These are phyloP conservation scores for Drosophila willistoni DNA, from an alignment of 1,140 invertebrate species.

Conservation along the genomic window DNA sequence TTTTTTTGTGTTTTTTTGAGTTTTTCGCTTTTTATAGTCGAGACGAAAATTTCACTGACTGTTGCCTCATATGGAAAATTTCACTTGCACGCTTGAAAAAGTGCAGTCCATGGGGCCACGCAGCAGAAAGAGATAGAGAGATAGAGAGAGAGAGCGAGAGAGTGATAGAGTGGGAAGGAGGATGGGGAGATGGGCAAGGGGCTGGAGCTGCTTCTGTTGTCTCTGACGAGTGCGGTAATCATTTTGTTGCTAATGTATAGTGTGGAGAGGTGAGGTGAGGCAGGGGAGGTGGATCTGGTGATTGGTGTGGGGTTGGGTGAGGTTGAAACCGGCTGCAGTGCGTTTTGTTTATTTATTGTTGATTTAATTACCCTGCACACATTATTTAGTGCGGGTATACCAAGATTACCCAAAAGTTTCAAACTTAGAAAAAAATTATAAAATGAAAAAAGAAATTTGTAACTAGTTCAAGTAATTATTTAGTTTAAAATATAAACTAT, in stretches of 20 bases:
- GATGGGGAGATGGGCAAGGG: neutral
- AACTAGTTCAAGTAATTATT: too few species aligned
- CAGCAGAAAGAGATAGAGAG: neutral
- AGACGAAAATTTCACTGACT: conserved; percentile 71
- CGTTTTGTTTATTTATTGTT: conserved; percentile 53
- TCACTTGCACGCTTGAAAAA: conserved; percentile 79
- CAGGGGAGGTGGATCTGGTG: neutral
- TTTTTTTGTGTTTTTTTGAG: conserved; percentile 31
- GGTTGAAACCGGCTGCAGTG: conserved; percentile 49
- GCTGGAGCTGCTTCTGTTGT: conserved; percentile 21
- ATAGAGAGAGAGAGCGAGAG: too few species aligned
- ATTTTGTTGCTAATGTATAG: conserved; percentile 35
- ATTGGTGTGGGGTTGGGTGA: conserved; percentile 13
- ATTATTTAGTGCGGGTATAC: neutral
- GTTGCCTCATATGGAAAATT: conserved; percentile 76
- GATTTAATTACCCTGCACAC: conserved; percentile 4
- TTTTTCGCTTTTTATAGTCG: conserved; percentile 37
- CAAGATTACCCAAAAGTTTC: too few species aligned
- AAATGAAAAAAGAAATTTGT: too few species aligned
- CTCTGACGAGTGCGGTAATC: conserved; percentile 71
- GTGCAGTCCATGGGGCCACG: conserved; percentile 40
- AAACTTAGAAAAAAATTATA: too few species aligned
- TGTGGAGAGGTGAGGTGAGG: neutral
- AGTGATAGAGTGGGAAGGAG: neutral
- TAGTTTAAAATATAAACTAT: too few species aligned